Conservation (phyloP, 2,797 vertebrate species). For the Spinibarbus caldwelli region DNA sequence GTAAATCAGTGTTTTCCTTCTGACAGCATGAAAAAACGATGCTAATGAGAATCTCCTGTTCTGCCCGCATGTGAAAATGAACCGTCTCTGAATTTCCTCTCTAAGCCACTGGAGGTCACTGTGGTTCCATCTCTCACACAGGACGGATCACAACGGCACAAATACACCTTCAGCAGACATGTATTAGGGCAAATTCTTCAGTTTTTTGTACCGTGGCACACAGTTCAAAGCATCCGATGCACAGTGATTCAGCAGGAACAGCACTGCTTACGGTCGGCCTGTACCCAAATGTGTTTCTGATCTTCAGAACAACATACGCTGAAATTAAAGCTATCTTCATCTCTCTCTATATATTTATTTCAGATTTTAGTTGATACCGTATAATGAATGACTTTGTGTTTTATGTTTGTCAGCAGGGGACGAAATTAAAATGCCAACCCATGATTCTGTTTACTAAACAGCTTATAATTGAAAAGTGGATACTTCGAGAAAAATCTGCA, state of each 20-base stretch:
- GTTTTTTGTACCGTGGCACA: not conserved
- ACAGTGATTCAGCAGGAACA: not conserved
- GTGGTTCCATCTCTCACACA: not conserved
- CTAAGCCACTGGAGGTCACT: constrained; percentile 40
- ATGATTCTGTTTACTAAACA: not conserved
- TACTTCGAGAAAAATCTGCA: not conserved
- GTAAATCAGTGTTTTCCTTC: not conserved
- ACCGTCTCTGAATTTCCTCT: not conserved
- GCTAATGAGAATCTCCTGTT: not conserved
- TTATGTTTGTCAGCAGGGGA: not conserved
- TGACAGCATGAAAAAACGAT: no score
- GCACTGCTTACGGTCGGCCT: not conserved
- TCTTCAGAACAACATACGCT: not conserved
- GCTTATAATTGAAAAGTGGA: not conserved
- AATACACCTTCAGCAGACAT: not conserved
- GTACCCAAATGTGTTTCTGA: not conserved
- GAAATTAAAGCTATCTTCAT: not conserved
- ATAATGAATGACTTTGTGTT: not conserved
- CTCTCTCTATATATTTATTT: not conserved
- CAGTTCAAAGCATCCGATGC: not conserved
- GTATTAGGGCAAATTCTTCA: not conserved
- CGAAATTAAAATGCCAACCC: not conserved
- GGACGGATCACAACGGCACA: not conserved
- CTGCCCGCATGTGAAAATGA: not conserved
- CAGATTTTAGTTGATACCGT: not conserved